Percentiles rank a stretch among this genome's conserved stretches.
Evolutionary conservation across 2,113 vertebrate genomes (phyloP).

Genomic region (Prolemur simus): DNA sequence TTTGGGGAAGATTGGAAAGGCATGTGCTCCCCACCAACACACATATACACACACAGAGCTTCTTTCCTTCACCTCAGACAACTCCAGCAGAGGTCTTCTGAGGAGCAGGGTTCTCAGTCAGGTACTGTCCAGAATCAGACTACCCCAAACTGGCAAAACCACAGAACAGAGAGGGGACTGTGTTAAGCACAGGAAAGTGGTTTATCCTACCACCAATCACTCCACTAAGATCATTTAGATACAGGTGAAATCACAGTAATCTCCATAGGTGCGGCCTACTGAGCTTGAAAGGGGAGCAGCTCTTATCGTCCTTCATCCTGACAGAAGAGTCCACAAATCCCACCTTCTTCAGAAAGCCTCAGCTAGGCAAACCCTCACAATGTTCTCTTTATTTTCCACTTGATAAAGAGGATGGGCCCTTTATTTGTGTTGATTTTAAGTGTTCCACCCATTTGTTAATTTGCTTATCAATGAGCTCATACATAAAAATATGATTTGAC

Average conservation of each 20-base stretch:
- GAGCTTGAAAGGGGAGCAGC: neutral
- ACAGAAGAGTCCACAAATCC: neutral
- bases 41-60: neutral
- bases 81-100: neutral
- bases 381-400: constrained; percentile 12
- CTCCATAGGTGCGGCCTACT: neutral
- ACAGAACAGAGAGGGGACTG: neutral
- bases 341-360: neutral
- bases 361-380: neutral
- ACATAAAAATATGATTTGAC: constrained; percentile 27
- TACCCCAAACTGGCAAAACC: constrained; percentile 31
- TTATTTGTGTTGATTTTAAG: constrained; percentile 2
- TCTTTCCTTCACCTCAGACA: constrained; percentile 19
- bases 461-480: constrained; percentile 28
- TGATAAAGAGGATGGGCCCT: neutral
- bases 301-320: neutral
- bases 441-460: neutral
- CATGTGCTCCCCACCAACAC: neutral
- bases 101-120: constrained; percentile 1
- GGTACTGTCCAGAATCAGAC: constrained; percentile 18
- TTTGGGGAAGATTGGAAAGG: constrained; percentile 37
- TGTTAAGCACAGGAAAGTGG: neutral
- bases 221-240: constrained; percentile 27
- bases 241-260: neutral
- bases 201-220: neutral